A percentile compares a stretch with the other conserved stretches of the same genome.
phyloP scores from a whole-genome alignment of 2,113 vertebrate species.

The Synchiropus splendidus region DNA sequence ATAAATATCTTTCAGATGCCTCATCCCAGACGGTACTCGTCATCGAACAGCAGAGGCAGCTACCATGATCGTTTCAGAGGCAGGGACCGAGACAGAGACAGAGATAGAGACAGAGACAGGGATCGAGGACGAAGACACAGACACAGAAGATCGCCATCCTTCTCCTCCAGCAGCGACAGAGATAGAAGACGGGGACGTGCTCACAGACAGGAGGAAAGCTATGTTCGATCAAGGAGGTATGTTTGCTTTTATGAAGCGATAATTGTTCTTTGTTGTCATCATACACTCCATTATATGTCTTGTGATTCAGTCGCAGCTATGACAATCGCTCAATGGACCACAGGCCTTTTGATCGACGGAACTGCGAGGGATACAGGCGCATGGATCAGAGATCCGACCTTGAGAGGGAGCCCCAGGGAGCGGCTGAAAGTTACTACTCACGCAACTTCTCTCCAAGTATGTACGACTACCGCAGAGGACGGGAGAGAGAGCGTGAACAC shows the following conservation, averaged over 20 bases:
- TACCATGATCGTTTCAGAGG: conserved; percentile 80
- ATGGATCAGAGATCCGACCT: conserved; percentile 79
- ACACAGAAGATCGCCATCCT: conserved; percentile 77
- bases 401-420: conserved; percentile 65
- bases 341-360: conserved; percentile 77
- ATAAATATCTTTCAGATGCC: conserved; percentile 81
- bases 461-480: conserved; percentile 80
- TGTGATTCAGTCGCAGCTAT: conserved; percentile 66
- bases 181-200: conserved; percentile 49
- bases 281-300: neutral
- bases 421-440: conserved; percentile 75
- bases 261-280: neutral
- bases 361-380: conserved; percentile 80
- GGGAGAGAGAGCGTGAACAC: conserved; percentile 74
- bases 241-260: neutral
- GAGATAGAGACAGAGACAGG: conserved; percentile 61
- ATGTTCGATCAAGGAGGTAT: conserved; percentile 64
- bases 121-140: conserved; percentile 82
- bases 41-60: conserved; percentile 89
- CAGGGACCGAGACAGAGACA: conserved; percentile 67
- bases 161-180: conserved; percentile 74
- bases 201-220: conserved; percentile 59
- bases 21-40: conserved; percentile 83
- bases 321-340: conserved; percentile 81
- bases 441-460: conserved; percentile 74